A percentile compares a stretch with the other conserved stretches of the same genome.
Evolutionary conservation across 2,797 vertebrate genomes (phyloP).

Genomic region (Hydrophis major): DNA sequence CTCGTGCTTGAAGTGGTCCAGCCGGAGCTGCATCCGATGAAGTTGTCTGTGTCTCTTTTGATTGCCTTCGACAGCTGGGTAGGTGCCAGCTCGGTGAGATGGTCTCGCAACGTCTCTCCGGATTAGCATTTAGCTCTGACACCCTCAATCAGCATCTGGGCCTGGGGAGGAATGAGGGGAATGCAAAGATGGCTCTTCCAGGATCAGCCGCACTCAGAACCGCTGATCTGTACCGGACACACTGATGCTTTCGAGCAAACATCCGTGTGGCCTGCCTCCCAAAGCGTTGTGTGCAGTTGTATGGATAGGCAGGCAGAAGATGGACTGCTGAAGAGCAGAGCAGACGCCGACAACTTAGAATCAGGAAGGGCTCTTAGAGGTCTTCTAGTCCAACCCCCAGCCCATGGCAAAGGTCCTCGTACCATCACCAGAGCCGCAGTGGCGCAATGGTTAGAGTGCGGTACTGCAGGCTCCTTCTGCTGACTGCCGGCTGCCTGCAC

Average conservation of each 20-base stretch:
- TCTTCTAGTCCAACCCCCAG: no score
- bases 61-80: constrained; percentile 47
- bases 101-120: constrained; percentile 29
- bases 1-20: not conserved
- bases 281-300: not conserved
- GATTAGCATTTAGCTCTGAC: constrained; percentile 43
- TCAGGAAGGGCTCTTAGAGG: no score
- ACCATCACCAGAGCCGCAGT: no score
- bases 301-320: not conserved
- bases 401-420: no score
- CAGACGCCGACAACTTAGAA: constrained; percentile 5
- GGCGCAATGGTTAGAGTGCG: no score
- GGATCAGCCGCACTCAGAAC: not conserved
- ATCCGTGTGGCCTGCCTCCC: not conserved
- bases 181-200: constrained; percentile 45
- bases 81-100: constrained; percentile 25
- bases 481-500: no score
- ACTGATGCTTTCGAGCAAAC: not conserved
- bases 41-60: constrained; percentile 11
- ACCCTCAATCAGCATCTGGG: constrained; percentile 34
- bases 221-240: constrained; percentile 1
- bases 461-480: no score
- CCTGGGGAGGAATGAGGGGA: not conserved
- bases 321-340: constrained; percentile 33
- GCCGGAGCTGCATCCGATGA: not conserved